phyloP scores from a whole-genome alignment of 2,797 vertebrate genomes.

The Forpus xanthops region DNA sequence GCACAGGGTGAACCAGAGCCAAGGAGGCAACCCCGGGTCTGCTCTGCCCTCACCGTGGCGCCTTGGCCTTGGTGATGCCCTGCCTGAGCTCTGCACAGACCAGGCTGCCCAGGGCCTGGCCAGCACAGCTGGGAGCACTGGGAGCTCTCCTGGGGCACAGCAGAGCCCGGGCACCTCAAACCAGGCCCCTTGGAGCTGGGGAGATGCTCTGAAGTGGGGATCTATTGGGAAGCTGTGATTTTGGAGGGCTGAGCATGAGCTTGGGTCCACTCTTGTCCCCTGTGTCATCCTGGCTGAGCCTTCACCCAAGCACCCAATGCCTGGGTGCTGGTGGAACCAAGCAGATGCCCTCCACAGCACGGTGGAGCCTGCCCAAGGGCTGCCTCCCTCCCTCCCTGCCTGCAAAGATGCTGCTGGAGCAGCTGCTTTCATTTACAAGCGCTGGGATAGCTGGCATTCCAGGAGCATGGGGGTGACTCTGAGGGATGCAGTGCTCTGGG shows the following conservation, averaged over 20 bases:
- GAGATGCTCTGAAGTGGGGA: neutral
- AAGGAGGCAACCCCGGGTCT: neutral
- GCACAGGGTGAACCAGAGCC: neutral
- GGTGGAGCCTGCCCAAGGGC: neutral
- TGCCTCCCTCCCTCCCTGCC: neutral
- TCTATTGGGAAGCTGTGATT: neutral
- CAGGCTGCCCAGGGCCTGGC: neutral
- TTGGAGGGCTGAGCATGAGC: neutral
- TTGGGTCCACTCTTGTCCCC: neutral
- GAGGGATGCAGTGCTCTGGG: neutral
- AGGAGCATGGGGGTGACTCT: neutral
- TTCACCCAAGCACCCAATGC: neutral
- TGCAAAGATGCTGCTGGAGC: conserved; percentile 9
- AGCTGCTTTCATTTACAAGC: conserved; percentile 24
- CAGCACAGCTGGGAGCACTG: neutral
- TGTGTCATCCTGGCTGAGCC: rapidly evolving
- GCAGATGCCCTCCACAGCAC: neutral
- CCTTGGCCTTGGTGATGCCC: neutral
- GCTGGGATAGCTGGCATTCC: neutral
- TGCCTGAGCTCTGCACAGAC: neutral
- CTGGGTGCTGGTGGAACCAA: neutral
- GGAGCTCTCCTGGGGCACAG: neutral
- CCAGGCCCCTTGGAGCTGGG: neutral
- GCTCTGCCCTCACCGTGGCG: rapidly evolving
- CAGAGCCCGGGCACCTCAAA: rapidly evolving